Base-by-base conservation (phyloP, 2,113 vertebrate species). In the Helogale parvula region DNA sequence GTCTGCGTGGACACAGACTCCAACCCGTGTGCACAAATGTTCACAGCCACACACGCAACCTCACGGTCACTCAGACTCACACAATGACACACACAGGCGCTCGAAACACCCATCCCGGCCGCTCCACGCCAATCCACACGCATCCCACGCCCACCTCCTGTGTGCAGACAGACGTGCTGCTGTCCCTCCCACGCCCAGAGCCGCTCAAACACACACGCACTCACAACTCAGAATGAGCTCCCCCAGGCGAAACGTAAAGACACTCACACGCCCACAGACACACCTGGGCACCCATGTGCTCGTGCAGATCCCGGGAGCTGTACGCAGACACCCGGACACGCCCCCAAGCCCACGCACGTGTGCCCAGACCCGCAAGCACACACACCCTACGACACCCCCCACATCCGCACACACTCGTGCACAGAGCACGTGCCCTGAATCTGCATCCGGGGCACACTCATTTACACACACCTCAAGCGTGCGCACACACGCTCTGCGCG, bases 341-440 rank as follows among this genome's bases (percentile, higher is more conserved):
- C 12, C 35, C 69, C 23, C 81, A 82, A 33, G n/a, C 80, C 63
- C 10, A 9, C 21, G 47, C 5, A 33, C 52, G 4, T 0, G 5
- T 17, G 33, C 60, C 29, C 38, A 27, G 38, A 13, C 72, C 41
- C 9, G 7, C 0, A 21, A 1, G 50, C 16, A 11, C 2, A 27
- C 19, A 45, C 0, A 63, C 50, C 60, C 17, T 0, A 8, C 2
- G 11, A 8, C 3, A 17, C 7, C 35, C 71, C 33, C 31, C 23
- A n/a, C 23, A 10, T 23, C 1, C 0, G 4, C 2, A 15, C 31
- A 35, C 13, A 15, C 1, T 0, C 23, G 2, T 0, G 15, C n/a
- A 54, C 54, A 19, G 5, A 11, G 5, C 5, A 13, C 7, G 17
- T 0, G 2, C 25, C 68, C 12, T 14, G 5, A 3, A 12, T 9